These are phyloP conservation scores for Dryoscopus gambensis DNA, from an alignment of 2,113 vertebrate species.

Conservation along the genomic window DNA sequence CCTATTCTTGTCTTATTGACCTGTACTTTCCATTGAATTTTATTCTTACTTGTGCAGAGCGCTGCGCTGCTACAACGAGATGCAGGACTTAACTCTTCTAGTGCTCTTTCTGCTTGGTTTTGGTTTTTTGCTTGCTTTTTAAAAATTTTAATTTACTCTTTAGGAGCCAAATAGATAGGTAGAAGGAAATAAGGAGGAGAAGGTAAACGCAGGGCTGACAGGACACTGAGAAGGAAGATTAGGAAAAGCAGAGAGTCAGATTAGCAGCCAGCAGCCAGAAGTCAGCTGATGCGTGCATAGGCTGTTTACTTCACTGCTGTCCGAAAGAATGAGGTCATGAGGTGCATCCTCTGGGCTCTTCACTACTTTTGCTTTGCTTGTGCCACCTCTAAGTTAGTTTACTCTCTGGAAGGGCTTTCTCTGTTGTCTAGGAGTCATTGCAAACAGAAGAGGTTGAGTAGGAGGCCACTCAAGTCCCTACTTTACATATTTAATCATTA, in stretches of 20 bases:
- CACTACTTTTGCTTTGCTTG: background rate
- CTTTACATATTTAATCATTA: background rate
- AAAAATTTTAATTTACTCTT: background rate
- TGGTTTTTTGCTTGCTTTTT: background rate
- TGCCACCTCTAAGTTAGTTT: background rate
- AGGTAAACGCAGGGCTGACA: background rate
- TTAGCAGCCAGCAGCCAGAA: background rate
- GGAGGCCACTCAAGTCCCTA: background rate
- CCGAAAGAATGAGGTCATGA: background rate
- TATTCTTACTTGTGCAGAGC: background rate
- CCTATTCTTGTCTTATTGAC: background rate
- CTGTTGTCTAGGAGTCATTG: background rate
- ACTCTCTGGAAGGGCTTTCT: background rate
- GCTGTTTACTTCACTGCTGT: background rate
- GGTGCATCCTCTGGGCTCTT: background rate
- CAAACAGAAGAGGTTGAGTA: background rate
- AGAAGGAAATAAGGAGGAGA: background rate
- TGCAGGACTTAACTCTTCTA: background rate
- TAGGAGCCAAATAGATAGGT: background rate
- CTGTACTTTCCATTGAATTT: background rate
- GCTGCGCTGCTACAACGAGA: background rate
- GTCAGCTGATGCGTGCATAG: fast-evolving
- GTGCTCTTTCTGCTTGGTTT: background rate
- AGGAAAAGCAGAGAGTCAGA: background rate
- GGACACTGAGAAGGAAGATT: background rate